phyloP scores from a whole-genome alignment of 2,888 invertebrate species.

The Lycocerus yunnanus region DNA sequence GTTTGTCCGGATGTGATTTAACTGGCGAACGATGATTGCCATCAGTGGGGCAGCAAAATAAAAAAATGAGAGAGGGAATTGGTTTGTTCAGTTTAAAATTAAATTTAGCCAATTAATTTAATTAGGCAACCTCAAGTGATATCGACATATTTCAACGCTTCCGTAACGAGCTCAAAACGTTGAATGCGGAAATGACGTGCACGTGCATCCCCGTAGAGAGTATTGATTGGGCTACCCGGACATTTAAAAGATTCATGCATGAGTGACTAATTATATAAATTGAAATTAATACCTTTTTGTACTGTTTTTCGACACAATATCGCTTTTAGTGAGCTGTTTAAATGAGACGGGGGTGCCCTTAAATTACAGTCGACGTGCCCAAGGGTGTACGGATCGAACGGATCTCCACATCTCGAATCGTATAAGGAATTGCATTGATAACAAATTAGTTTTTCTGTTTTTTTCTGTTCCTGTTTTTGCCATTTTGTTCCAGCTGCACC shows the following conservation, averaged over 20 bases:
- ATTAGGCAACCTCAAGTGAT: background rate
- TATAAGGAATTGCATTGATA: conserved; percentile 91
- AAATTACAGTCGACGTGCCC: conserved; percentile 84
- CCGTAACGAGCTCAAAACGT: background rate
- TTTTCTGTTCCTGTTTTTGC: conserved; percentile 27
- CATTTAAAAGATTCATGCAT: background rate
- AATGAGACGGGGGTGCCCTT: conserved; percentile 71
- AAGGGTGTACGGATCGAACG: conserved; percentile 83
- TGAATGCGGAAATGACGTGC: background rate
- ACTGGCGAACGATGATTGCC: background rate
- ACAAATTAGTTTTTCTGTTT: conserved; percentile 66
- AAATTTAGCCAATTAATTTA: background rate
- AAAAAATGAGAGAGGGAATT: background rate
- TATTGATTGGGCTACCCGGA: background rate
- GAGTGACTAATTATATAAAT: background rate
- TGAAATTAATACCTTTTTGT: conserved; percentile 50
- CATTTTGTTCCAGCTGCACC: conserved; percentile 28
- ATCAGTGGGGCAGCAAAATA: background rate
- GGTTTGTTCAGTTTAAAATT: background rate
- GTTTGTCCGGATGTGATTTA: background rate
- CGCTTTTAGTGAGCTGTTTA: conserved; percentile 53
- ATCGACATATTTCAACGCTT: background rate
- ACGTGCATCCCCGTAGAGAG: background rate
- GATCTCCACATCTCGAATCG: conserved; percentile 87
- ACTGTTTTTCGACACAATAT: conserved; percentile 78